phyloP scores from a whole-genome alignment of 2,113 vertebrate species.

The Sander lucioperca region DNA sequence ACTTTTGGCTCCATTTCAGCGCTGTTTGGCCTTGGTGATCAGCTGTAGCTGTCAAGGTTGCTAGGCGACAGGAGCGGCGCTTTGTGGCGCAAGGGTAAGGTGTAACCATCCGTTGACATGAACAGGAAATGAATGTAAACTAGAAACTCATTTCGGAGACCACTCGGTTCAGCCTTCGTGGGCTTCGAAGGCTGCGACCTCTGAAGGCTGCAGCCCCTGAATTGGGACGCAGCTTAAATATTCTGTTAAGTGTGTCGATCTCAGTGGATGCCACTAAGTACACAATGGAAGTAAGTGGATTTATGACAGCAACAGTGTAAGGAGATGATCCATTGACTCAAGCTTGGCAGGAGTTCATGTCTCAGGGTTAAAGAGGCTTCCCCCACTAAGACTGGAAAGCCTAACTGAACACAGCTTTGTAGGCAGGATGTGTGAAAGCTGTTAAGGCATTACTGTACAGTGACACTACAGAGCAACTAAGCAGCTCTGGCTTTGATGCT shows the following conservation, averaged over 20 bases:
- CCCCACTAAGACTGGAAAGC: constrained; percentile 15
- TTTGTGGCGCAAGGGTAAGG: no score
- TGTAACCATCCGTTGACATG: no score
- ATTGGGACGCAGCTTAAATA: neutral
- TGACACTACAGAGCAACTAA: constrained; percentile 1
- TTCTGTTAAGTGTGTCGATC: constrained; percentile 1
- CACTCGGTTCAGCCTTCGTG: no score
- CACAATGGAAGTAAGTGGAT: constrained; percentile 36
- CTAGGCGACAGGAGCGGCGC: no score
- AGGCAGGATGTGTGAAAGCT: constrained; percentile 34
- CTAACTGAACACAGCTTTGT: constrained; percentile 11
- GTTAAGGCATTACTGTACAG: constrained; percentile 33
- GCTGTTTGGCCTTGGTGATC: no score
- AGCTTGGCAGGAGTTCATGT: constrained; percentile 45
- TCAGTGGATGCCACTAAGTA: neutral
- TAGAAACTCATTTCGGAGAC: no score
- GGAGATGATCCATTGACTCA: constrained; percentile 33
- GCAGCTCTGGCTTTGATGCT: constrained; percentile 3
- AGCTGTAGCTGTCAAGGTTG: no score
- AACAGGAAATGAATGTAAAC: no score
- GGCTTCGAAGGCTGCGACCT: no score
- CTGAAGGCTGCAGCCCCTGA: no score
- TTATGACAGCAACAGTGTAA: constrained; percentile 33
- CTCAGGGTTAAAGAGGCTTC: constrained; percentile 52
- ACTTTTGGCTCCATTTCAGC: no score